Evolutionary conservation across 2,888 invertebrate genomes (phyloP), one percentile per base, ranked within the genome.

Genomic region (Lysandra bellargus): DNA sequence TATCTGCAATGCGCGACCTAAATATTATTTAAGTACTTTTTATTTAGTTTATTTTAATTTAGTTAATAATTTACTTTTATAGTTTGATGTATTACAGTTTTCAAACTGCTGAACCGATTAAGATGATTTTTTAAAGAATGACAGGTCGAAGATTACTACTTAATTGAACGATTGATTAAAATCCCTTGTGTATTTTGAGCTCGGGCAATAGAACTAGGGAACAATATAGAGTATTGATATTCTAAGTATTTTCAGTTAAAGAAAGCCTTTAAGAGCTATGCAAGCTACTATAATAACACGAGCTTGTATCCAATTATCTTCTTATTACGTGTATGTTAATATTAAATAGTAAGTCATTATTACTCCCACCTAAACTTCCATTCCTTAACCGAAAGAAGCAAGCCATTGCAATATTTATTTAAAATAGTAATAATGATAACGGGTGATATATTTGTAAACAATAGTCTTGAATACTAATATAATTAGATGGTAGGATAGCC

Each of bases 381-480:
- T 76, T 76, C 76, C 76, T 14, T 76, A 14, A n/a, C n/a, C 30
- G 57, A 76, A 76, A 53, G 53, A 53, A 30, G 30, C 49, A 76
- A 76, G 76, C 53, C 76, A 76, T 53, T 57, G 49, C 76, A 76
- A 76, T 76, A 76, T 76, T 76, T 76, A 76, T 53, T 76, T 53
- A 17, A 76, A 76, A 76, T 76, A 76, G 76, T 14, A 33, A 57
- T 76, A 76, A 57, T 57, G 33, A 76, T 33, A 53, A 76, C 76
- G 76, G 76, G 76, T 76, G 76, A 76, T 76, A 76, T 76, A 76
- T 76, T 76, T 76, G 53, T 76, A 53, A 76, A 76, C 76, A 33
- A 49, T 33, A 76, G 76, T 53, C 7, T 49, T 30, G 23, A 44
- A 6, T 57, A 76, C 53, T 44, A 23, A n/a, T 40, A 40, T 30